phyloP scores from a whole-genome alignment of 2,888 invertebrate genomes.

The Pomacea canaliculata region DNA sequence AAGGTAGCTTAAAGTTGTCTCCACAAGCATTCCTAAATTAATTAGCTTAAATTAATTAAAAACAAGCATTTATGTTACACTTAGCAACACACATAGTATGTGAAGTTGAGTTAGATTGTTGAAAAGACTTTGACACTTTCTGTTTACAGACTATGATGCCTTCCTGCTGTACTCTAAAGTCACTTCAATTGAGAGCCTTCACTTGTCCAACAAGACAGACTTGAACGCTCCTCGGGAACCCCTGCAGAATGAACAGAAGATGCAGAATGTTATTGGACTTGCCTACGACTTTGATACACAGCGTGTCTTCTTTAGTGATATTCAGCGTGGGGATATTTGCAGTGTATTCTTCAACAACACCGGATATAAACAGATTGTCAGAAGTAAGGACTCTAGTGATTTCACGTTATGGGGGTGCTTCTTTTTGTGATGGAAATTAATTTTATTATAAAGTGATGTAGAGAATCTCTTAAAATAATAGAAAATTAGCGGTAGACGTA shows the following conservation, averaged over 20 bases:
- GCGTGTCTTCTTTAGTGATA: conserved; percentile 88
- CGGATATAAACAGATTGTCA: conserved; percentile 77
- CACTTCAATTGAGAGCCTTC: conserved; percentile 84
- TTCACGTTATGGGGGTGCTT: too few relatives aligned
- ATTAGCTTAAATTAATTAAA: too few relatives aligned
- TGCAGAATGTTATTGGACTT: conserved; percentile 89
- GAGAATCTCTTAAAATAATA: too few relatives aligned
- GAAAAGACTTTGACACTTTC: too few relatives aligned
- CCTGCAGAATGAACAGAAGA: conserved; percentile 79
- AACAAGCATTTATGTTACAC: too few relatives aligned
- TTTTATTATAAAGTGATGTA: too few relatives aligned
- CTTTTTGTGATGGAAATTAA: too few relatives aligned
- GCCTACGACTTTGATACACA: conserved; percentile 80
- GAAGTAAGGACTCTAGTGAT: neutral
- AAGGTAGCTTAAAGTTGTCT: too few relatives aligned
- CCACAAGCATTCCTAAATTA: too few relatives aligned
- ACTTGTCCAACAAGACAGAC: conserved; percentile 77
- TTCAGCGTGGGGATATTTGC: conserved; percentile 87
- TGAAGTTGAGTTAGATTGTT: too few relatives aligned
- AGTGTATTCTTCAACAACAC: conserved; percentile 85
- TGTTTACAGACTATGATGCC: conserved; percentile 78
- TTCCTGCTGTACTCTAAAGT: conserved; percentile 89
- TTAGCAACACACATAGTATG: too few relatives aligned
- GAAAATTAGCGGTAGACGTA: too few relatives aligned
- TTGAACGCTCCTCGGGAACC: conserved; percentile 78